Conservation (phyloP, 1,140 invertebrate genomes). For the Atta texana region DNA sequence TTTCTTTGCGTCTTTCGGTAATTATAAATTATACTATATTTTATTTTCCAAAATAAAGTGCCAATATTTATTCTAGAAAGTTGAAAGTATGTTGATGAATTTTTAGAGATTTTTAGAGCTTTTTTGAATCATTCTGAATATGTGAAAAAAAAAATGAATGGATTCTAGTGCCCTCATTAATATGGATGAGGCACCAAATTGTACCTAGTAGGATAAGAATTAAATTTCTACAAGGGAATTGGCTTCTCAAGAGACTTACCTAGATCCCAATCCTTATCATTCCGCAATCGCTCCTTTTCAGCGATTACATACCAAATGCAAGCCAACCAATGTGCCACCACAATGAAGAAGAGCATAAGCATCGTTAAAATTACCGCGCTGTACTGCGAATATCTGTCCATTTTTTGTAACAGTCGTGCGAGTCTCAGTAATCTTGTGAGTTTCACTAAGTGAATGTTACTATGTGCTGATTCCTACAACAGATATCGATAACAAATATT, state of each 20-base stretch:
- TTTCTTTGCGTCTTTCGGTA: no score
- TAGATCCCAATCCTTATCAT: slow-evolving; percentile 91
- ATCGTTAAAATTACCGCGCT: slow-evolving; percentile 98
- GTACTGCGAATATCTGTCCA: slow-evolving; percentile 99
- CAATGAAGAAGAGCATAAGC: slow-evolving; percentile 97
- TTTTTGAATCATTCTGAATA: no score
- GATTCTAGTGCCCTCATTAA: no score
- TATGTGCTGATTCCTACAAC: slow-evolving; percentile 89
- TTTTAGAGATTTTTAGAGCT: no score
- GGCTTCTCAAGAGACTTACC: slow-evolving; percentile 87
- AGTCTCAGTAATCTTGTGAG: slow-evolving; percentile 96
- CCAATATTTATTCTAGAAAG: no score
- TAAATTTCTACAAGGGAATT: no score
- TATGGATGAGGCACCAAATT: no score
- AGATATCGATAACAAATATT: neutral
- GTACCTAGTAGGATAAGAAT: no score
- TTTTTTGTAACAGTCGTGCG: slow-evolving; percentile 97
- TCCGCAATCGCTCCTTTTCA: slow-evolving; percentile 92
- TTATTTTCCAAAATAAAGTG: no score
- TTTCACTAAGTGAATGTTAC: slow-evolving; percentile 97
- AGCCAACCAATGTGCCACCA: slow-evolving; percentile 99
- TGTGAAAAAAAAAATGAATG: no score
- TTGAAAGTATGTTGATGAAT: no score
- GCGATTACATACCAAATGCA: slow-evolving; percentile 99
- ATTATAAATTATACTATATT: no score